Base-by-base conservation (phyloP, 1,140 invertebrate species). In the Eupristina koningsbergeri region DNA sequence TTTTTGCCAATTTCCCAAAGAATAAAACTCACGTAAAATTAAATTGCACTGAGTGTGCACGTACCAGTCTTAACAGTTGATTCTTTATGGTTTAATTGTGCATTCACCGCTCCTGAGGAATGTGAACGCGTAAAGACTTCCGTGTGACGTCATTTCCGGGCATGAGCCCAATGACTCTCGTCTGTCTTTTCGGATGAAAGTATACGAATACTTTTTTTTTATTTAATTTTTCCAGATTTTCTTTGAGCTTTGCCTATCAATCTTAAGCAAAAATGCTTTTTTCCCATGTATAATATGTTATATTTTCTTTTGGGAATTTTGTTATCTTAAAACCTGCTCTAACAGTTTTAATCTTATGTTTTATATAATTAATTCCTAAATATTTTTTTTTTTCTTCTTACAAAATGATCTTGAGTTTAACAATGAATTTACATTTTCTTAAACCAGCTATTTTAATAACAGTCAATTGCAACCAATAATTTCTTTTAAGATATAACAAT, bases 121-220 rank as follows among this genome's bases (percentile, higher is more conserved):
- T 84, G 77, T 79, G 61, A 69, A 63, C 79, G 69, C 61, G 34
- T 85, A 79, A 84, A 81, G 69, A 83, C 77, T 86, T 87, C 85
- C 87, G 80, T 36, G 64, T 88, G 79, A 87, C 83, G 85, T 86
- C 81, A 86, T 47, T 86, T 87, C 85, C 85, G 77, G 34, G 26
- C 45, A 29, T 8, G 31, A 50, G 45, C 17, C 63, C 34, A 80
- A 71, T 26, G 50, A 61, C 26, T 63, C 7, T 31, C 41, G 58
- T 17, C 29, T n/a, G 19, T 11, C 31, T 64, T 41, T 15, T 31
- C 8, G 0, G n/a, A 41, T 45, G 19, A 36, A 45, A 29, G 13
- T 39, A 15, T 64, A 19, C 53, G 26, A 6, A 22, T 22, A 22
- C 1, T 3, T 64, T 45, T 64, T 36, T 64, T 63, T 45, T 9